These are phyloP conservation scores for Drosophila neocordata DNA, from an alignment of 1,140 invertebrate species.

Conservation along the genomic window DNA sequence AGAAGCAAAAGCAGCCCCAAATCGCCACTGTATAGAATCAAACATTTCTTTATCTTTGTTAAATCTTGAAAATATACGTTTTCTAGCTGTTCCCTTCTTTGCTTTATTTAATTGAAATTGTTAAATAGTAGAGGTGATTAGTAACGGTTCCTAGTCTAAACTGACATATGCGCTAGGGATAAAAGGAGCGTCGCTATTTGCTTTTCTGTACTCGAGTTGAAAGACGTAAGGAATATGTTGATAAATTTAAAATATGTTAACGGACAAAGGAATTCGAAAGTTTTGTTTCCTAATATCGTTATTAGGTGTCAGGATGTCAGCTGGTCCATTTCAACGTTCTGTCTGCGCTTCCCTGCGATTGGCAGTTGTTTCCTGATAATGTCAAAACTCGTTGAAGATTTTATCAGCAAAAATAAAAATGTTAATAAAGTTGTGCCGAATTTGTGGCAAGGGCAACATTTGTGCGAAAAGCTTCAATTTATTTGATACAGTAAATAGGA, in stretches of 20 bases:
- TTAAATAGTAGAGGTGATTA: no score
- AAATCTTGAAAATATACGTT: not conserved
- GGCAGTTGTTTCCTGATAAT: constrained; percentile 4
- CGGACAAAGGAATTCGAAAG: no score
- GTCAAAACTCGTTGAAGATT: not conserved
- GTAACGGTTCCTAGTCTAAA: no score
- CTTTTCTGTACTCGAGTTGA: no score
- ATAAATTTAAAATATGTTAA: no score
- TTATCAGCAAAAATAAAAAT: constrained; percentile 21
- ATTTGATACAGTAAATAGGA: constrained; percentile 44
- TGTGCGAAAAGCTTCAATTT: constrained; percentile 43
- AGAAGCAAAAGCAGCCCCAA: constrained; percentile 72
- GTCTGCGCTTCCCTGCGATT: not conserved
- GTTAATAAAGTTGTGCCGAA: constrained; percentile 44
- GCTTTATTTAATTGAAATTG: no score
- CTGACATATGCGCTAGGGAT: no score
- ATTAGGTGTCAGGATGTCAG: no score
- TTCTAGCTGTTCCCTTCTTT: no score
- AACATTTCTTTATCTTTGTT: not conserved
- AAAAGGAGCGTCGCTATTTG: no score
- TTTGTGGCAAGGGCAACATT: constrained; percentile 45
- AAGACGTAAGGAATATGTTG: no score
- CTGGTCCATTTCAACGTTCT: not conserved
- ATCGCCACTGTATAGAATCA: not conserved
- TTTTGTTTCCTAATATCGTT: no score